Percentiles rank a stretch among this genome's conserved stretches.
phyloP scores from a whole-genome alignment of 2,797 vertebrate genomes.

The Girardinus metallicus region DNA sequence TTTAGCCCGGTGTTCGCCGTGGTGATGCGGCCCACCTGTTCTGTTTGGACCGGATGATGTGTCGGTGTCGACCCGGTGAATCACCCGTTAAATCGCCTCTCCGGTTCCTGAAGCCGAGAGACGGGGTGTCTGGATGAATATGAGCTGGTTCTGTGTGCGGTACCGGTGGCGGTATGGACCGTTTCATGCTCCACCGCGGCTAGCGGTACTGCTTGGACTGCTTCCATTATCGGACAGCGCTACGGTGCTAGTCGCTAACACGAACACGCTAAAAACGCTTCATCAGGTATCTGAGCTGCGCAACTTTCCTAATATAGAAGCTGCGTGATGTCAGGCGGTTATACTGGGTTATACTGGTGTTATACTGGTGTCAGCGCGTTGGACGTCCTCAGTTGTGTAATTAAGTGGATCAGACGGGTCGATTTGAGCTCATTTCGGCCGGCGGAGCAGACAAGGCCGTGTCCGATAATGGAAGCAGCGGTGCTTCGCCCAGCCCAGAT shows the following conservation, averaged over 20 bases:
- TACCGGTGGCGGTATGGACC: not conserved
- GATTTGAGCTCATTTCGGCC: not conserved
- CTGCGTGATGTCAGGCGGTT: not conserved
- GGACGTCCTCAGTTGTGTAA: not conserved
- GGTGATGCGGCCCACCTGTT: constrained; percentile 75
- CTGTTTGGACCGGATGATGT: constrained; percentile 17
- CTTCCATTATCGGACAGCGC: constrained; percentile 57
- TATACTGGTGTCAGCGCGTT: not conserved
- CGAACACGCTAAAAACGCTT: not conserved
- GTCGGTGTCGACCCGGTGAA: constrained; percentile 1
- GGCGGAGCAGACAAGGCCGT: not conserved
- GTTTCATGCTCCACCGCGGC: constrained; percentile 29
- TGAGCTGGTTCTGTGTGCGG: not conserved
- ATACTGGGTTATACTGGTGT: not conserved
- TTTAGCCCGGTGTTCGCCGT: constrained; percentile 10
- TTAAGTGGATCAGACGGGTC: not conserved
- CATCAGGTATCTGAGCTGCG: not conserved
- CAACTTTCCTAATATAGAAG: not conserved
- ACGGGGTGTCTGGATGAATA: not conserved
- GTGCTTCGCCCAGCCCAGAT: constrained; percentile 44
- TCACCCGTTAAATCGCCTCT: not conserved
- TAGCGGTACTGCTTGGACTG: constrained; percentile 5
- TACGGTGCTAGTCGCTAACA: not conserved
- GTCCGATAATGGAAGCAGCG: constrained; percentile 63
- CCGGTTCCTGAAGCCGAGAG: not conserved